phyloP scores from a whole-genome alignment of 2,888 invertebrate genomes.

The Harpalus rubripes region DNA sequence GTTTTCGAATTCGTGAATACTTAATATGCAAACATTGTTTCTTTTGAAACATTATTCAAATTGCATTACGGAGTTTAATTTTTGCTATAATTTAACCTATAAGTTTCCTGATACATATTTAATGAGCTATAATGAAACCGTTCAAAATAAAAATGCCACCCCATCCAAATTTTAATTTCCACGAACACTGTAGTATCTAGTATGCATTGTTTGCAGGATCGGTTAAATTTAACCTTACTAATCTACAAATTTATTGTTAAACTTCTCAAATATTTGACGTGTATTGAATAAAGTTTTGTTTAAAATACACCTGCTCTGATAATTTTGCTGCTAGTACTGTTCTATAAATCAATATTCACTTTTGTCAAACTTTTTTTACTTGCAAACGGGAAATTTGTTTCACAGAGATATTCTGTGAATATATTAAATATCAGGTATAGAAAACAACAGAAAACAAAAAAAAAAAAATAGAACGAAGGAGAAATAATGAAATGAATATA shows the following conservation, averaged over 20 bases:
- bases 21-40: conserved; percentile 4
- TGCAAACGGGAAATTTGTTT: not conserved
- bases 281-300: conserved; percentile 30
- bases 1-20: not conserved
- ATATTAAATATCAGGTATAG: not conserved
- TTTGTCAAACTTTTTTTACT: conserved; percentile 3
- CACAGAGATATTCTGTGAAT: not conserved
- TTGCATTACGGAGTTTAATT: not conserved
- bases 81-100: not conserved
- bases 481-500: too few relatives aligned
- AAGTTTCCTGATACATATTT: conserved; percentile 6
- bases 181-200: not conserved
- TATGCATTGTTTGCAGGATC: not conserved
- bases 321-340: not conserved
- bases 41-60: not conserved
- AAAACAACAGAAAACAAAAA: not conserved
- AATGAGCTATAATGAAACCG: not conserved
- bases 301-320: conserved; percentile 10
- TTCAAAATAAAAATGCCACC: not conserved
- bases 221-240: conserved; percentile 20
- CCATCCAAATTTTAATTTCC: conserved; percentile 16
- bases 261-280: conserved; percentile 32
- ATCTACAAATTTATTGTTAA: conserved; percentile 13
- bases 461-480: too few relatives aligned
- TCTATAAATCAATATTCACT: conserved; percentile 3